Conservation (phyloP, 2,888 invertebrate genomes). For the Druceiella hillmani region DNA sequence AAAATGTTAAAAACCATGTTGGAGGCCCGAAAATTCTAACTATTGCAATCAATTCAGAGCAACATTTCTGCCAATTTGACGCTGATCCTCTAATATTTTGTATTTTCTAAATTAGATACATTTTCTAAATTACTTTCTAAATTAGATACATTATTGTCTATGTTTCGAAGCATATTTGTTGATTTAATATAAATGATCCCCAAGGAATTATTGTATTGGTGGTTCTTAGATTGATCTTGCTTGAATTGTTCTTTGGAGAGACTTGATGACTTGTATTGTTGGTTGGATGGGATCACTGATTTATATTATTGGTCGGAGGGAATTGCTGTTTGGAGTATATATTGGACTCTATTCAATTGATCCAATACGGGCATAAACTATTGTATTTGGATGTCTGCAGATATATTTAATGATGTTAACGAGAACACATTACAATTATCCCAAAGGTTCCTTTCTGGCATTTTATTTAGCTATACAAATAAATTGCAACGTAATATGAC, state of each 20-base stretch:
- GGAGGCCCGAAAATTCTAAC: slow-evolving; percentile 29
- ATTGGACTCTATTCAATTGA: no score
- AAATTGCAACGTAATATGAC: slow-evolving; percentile 9
- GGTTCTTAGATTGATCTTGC: slow-evolving; percentile 5
- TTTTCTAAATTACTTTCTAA: no score
- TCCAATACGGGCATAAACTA: slow-evolving; percentile 7
- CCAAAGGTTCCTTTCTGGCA: slow-evolving; percentile 9
- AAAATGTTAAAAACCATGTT: slow-evolving; percentile 28
- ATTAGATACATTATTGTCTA: no score
- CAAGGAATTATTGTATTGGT: no score
- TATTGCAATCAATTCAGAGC: slow-evolving; percentile 28
- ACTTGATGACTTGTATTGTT: slow-evolving; percentile 9
- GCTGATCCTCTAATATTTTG: slow-evolving; percentile 28
- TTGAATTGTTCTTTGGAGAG: slow-evolving; percentile 6
- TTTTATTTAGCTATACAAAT: slow-evolving; percentile 8
- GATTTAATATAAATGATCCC: no score
- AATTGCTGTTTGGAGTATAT: slow-evolving; percentile 10
- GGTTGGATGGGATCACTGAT: slow-evolving; percentile 8
- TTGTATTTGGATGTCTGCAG: slow-evolving; percentile 9
- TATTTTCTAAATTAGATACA: no score
- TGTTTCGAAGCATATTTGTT: no score
- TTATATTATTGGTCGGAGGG: no score
- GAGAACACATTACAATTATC: slow-evolving; percentile 9
- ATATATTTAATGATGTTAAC: slow-evolving; percentile 10
- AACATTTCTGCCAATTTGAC: slow-evolving; percentile 26